phyloP scores from a whole-genome alignment of 2,113 vertebrate genomes.

The Cyprinodon variegatus region DNA sequence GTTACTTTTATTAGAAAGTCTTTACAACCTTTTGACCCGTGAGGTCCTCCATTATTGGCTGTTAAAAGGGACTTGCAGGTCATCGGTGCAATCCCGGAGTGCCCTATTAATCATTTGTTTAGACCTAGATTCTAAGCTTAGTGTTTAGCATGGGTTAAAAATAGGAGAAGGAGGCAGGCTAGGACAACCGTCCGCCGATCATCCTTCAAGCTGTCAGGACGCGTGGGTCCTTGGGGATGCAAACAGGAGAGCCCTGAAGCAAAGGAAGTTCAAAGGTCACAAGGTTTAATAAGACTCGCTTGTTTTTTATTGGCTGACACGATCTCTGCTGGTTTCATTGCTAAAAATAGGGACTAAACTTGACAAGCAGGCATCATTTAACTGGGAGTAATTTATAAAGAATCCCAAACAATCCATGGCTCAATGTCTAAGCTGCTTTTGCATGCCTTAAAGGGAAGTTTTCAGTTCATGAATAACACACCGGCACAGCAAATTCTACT shows the following conservation, averaged over 20 bases:
- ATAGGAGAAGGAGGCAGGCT: constrained; percentile 80
- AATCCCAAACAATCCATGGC: constrained; percentile 38
- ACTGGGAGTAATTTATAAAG: constrained; percentile 10
- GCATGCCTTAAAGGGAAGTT: constrained; percentile 45
- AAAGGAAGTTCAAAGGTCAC: constrained; percentile 71
- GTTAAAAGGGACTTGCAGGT: constrained; percentile 88
- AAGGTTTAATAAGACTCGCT: constrained; percentile 69
- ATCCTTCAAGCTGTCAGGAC: constrained; percentile 72
- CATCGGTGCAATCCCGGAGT: constrained; percentile 87
- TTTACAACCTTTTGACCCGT: constrained; percentile 91
- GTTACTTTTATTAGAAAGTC: constrained; percentile 89
- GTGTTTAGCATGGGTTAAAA: constrained; percentile 93
- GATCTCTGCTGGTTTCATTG: constrained; percentile 22
- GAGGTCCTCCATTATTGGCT: constrained; percentile 86
- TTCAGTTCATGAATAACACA: constrained; percentile 61
- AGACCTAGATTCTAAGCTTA: constrained; percentile 80
- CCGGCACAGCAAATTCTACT: constrained; percentile 40
- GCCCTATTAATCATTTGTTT: constrained; percentile 88
- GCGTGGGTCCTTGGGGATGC: constrained; percentile 61
- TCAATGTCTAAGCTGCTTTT: constrained; percentile 34
- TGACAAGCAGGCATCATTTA: constrained; percentile 17
- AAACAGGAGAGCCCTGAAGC: constrained; percentile 69
- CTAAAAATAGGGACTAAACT: constrained; percentile 46
- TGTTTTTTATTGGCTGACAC: constrained; percentile 43
- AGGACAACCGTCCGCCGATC: constrained; percentile 70